Conservation (phyloP, 2,888 invertebrate species). For the Leptopilina syphax region DNA sequence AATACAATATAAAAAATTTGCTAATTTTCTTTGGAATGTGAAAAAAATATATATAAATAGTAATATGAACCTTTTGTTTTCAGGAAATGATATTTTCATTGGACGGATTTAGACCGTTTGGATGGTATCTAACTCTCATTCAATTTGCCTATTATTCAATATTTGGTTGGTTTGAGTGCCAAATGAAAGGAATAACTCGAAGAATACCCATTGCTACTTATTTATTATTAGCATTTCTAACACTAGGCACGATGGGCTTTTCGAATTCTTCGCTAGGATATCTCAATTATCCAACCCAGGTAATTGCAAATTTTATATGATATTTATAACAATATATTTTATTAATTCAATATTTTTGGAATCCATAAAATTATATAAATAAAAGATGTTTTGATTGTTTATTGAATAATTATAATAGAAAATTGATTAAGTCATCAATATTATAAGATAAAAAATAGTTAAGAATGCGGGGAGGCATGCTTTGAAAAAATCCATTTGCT, state of each 20-base stretch:
- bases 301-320: constrained; percentile 41
- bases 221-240: constrained; percentile 88
- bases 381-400: no score
- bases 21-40: no score
- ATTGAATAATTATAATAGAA: no score
- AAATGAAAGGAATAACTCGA: constrained; percentile 80
- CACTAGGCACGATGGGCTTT: constrained; percentile 96
- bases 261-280: constrained; percentile 96
- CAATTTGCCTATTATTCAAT: constrained; percentile 92
- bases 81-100: constrained; percentile 93
- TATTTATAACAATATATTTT: neutral
- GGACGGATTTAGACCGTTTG: constrained; percentile 92
- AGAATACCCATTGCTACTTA: constrained; percentile 91
- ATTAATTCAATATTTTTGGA: no score
- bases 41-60: neutral
- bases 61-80: constrained; percentile 54
- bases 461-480: neutral
- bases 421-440: no score
- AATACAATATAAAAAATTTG: no score
- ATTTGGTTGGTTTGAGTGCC: constrained; percentile 88
- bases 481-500: no score
- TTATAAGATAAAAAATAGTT: neutral
- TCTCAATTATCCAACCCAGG: constrained; percentile 96
- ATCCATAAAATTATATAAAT: no score
- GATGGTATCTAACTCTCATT: constrained; percentile 94